Evolutionary conservation across 2,113 vertebrate genomes (phyloP).

Genomic region (Pyxicephalus adspersus): DNA sequence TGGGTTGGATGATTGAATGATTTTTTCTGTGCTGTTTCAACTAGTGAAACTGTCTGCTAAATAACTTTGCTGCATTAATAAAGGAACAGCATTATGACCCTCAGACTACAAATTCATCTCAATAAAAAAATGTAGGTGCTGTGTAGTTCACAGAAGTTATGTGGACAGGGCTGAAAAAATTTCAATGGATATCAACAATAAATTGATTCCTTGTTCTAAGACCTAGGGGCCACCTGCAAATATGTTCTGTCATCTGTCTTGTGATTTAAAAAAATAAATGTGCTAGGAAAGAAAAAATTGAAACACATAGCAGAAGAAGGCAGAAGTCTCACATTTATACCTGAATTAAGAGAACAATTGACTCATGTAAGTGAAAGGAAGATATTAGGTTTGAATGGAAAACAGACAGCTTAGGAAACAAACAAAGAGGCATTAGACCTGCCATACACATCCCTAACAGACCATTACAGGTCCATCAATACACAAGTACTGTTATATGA

Average conservation of each 20-base stretch:
- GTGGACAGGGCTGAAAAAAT: no score
- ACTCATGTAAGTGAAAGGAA: slow-evolving; percentile 19
- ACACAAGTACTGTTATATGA: slow-evolving; percentile 7
- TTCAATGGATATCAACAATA: no score
- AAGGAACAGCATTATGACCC: no score
- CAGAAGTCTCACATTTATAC: slow-evolving; percentile 15
- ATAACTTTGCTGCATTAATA: no score
- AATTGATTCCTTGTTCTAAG: not conserved
- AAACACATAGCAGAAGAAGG: not conserved
- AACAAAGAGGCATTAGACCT: slow-evolving; percentile 21
- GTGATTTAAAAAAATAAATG: not conserved
- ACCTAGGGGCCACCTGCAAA: not conserved
- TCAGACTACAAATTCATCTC: no score
- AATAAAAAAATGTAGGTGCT: no score
- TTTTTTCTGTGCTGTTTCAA: no score
- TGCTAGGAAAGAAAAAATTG: not conserved
- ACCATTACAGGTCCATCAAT: not conserved
- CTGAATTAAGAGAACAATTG: slow-evolving; percentile 13
- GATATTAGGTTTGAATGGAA: slow-evolving; percentile 2
- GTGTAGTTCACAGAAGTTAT: no score
- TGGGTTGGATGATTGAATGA: no score
- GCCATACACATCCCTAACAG: not conserved
- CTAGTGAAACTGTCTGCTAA: no score
- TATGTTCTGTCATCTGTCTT: not conserved
- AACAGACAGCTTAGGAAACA: slow-evolving; percentile 25